phyloP scores from a whole-genome alignment of 2,113 vertebrate species.

The Pseudolaguvia tuberculata region DNA sequence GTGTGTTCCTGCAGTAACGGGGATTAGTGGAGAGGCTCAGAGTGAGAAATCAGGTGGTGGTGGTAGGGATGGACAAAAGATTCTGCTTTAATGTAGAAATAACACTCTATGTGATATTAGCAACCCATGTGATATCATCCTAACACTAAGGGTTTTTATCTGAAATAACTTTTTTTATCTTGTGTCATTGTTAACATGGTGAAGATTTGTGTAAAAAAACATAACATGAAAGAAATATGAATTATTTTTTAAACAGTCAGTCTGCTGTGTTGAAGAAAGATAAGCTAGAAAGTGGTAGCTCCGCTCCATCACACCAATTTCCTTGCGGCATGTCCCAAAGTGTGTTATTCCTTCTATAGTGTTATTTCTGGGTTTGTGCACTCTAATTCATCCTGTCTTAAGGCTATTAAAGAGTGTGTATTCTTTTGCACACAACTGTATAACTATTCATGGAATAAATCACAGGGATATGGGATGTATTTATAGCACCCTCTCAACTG shows the following conservation, averaged over 20 bases:
- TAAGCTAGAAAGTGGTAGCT: not conserved
- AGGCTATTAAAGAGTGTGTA: not conserved
- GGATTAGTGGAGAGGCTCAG: not conserved
- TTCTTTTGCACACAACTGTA: not conserved
- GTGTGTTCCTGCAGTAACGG: not conserved
- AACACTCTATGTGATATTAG: not conserved
- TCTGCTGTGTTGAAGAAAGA: not conserved
- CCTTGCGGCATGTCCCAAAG: not conserved
- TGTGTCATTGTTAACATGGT: not conserved
- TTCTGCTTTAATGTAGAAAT: not conserved
- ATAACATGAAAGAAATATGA: too few species aligned
- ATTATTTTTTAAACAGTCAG: too few species aligned
- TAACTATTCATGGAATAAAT: slow-evolving; percentile 22
- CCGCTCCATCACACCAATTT: not conserved
- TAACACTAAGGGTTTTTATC: not conserved
- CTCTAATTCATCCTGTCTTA: not conserved
- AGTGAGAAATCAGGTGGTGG: too few species aligned
- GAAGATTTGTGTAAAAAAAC: too few species aligned
- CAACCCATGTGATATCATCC: not conserved
- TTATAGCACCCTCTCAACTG: slow-evolving; percentile 34
- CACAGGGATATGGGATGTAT: slow-evolving; percentile 42
- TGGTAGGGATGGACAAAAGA: not conserved
- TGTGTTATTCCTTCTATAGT: not conserved
- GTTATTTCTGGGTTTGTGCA: not conserved
- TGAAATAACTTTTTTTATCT: not conserved